Evolutionary conservation across 2,797 vertebrate species (phyloP), one percentile per base, ranked within the genome.

Genomic region (Tachyglossus aculeatus): DNA sequence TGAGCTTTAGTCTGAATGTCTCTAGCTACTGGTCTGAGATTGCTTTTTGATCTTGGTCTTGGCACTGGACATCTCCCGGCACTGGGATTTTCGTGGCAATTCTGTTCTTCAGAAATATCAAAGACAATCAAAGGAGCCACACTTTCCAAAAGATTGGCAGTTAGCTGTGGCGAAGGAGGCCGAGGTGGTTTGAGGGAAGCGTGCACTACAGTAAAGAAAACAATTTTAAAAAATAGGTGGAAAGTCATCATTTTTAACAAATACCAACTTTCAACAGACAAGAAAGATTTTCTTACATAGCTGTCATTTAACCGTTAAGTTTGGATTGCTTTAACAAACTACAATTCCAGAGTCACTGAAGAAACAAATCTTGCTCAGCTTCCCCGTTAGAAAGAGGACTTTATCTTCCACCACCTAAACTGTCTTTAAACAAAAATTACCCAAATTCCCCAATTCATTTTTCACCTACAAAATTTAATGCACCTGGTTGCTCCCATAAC

Each of bases 1-100:
- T 67, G 67, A 70, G 61, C 67, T 38, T 85, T 83, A 80, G 45
- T 67, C 80, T 91, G 86, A 57, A 62, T 82, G 64, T 92, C 89
- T 77, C 88, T 92, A 86, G 80, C 59, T 40, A 88, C 27, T n/a
- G 86, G 76, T 81, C 89, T 94, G 75, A 95, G 93, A 87, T 86
- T 90, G 72, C 80, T 70, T 91, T 95, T 98, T 53, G 92, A 95
- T 76, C 96, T 95, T 83, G 97, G 97, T 70, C 88, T 96, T 81
- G 97, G 96, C 78, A 96, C 89, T 10, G 97, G 97, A 43, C 80
- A 90, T 87, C 80, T 84, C 55, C 85, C 75, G 88, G 85, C 81
- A 88, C 0, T 87, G 64, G 81, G 39, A 56, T 88, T 84, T 85
- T 91, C 90, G 56, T 87, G 76, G 60, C 66, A 70, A 53, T 41